Evolutionary conservation across 2,113 vertebrate species (phyloP).

Genomic region (Aramus guarauna): DNA sequence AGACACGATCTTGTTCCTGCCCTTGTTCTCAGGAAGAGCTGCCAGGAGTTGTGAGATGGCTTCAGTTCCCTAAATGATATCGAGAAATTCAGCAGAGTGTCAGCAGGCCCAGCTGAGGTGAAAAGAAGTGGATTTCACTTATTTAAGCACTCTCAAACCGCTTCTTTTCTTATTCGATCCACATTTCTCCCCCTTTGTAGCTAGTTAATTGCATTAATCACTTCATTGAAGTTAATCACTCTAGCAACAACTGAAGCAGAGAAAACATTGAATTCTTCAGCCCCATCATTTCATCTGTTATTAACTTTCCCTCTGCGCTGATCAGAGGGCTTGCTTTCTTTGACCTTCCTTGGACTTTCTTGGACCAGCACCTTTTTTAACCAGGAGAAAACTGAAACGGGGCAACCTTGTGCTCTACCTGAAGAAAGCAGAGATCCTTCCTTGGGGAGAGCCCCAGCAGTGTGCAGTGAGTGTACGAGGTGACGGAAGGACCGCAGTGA

Average conservation of each 20-base stretch:
- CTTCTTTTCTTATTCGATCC: background rate
- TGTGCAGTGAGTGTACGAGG: fast-evolving
- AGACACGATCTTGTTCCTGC: background rate
- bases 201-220: conserved; percentile 54
- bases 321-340: background rate
- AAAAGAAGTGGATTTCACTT: conserved; percentile 30
- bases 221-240: background rate
- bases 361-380: background rate
- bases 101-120: background rate
- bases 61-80: background rate
- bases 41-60: background rate
- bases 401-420: fast-evolving
- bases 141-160: background rate
- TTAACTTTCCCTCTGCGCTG: background rate
- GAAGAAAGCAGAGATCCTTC: background rate
- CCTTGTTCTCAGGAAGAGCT: background rate
- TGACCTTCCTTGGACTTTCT: background rate
- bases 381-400: background rate
- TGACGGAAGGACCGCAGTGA: background rate
- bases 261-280: background rate
- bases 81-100: background rate
- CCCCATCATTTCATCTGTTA: background rate
- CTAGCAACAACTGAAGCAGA: background rate
- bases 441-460: background rate
- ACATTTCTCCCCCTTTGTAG: conserved; percentile 44